Percentiles rank a stretch among this genome's conserved stretches.
phyloP scores from a whole-genome alignment of 2,888 invertebrate species.

The Tribolium freemani region DNA sequence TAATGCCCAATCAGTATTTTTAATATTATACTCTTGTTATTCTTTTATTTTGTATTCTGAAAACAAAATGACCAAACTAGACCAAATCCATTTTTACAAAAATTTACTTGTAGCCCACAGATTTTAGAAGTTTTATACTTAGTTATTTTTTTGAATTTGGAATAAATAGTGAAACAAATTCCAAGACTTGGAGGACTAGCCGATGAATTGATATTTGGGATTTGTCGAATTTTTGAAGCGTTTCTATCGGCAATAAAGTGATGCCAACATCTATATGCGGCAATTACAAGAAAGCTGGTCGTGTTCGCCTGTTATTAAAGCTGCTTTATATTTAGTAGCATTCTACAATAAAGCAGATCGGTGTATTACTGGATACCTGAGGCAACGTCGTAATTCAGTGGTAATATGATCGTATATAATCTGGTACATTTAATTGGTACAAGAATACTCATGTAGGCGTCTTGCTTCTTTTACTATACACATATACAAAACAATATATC shows the following conservation, averaged over 20 bases:
- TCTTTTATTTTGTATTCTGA: too few relatives aligned
- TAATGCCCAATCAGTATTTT: too few relatives aligned
- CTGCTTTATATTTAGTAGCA: slow-evolving; percentile 55
- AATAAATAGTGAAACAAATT: too few relatives aligned
- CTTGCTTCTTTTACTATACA: slow-evolving; percentile 50
- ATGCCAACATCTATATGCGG: slow-evolving; percentile 50
- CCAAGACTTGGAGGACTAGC: too few relatives aligned
- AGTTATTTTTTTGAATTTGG: too few relatives aligned
- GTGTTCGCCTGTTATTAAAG: slow-evolving; percentile 54
- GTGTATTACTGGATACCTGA: slow-evolving; percentile 58
- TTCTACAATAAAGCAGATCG: slow-evolving; percentile 55
- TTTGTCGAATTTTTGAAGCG: background rate
- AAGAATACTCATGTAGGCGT: slow-evolving; percentile 60
- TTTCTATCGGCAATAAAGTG: slow-evolving; percentile 37
- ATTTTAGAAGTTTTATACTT: too few relatives aligned
- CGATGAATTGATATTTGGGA: background rate
- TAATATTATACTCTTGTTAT: too few relatives aligned
- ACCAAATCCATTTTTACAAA: too few relatives aligned
- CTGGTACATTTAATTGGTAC: slow-evolving; percentile 63
- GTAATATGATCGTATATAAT: slow-evolving; percentile 64
- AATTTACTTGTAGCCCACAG: too few relatives aligned
- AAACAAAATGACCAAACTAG: too few relatives aligned
- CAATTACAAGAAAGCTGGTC: slow-evolving; percentile 54
- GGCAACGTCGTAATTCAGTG: slow-evolving; percentile 63
- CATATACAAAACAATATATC: slow-evolving; percentile 40